phyloP scores from a whole-genome alignment of 2,888 invertebrate species.

The Archaeoteleia sp. region DNA sequence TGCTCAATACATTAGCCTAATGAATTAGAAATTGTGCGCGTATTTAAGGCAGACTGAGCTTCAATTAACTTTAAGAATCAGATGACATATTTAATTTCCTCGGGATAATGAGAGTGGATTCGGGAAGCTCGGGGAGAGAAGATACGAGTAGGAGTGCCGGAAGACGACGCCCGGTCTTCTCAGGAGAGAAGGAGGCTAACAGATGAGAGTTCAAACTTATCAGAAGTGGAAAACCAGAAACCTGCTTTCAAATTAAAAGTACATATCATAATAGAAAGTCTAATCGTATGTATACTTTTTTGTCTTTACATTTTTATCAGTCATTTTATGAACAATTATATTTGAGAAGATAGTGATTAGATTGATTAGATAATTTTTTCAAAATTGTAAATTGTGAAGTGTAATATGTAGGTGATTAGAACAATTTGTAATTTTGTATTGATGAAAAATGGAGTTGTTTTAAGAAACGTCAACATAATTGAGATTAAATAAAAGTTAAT shows the following conservation, averaged over 20 bases:
- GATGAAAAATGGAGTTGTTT: too few species aligned
- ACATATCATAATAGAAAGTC: conserved; percentile 26
- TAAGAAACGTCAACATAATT: too few species aligned
- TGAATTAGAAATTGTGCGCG: conserved; percentile 62
- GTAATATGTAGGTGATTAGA: too few species aligned
- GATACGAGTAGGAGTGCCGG: conserved; percentile 68
- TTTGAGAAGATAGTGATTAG: too few species aligned
- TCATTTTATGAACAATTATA: too few species aligned
- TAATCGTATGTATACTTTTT: not conserved
- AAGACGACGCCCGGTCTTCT: conserved; percentile 62
- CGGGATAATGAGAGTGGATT: conserved; percentile 70
- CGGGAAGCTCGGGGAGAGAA: conserved; percentile 60
- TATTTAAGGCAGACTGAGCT: conserved; percentile 57
- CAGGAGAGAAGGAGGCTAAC: conserved; percentile 42
- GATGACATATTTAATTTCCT: conserved; percentile 73
- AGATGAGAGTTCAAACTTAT: conserved; percentile 60
- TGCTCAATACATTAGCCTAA: conserved; percentile 60
- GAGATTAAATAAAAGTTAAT: too few species aligned
- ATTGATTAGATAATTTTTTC: too few species aligned
- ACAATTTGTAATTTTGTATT: too few species aligned
- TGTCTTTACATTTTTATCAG: too few species aligned
- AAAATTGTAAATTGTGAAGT: too few species aligned
- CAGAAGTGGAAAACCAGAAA: conserved; percentile 56
- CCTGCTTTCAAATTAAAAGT: conserved; percentile 63
- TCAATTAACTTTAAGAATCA: conserved; percentile 69